These are phyloP conservation scores for Thrips palmi DNA, from an alignment of 1,140 invertebrate genomes.

Conservation along the genomic window DNA sequence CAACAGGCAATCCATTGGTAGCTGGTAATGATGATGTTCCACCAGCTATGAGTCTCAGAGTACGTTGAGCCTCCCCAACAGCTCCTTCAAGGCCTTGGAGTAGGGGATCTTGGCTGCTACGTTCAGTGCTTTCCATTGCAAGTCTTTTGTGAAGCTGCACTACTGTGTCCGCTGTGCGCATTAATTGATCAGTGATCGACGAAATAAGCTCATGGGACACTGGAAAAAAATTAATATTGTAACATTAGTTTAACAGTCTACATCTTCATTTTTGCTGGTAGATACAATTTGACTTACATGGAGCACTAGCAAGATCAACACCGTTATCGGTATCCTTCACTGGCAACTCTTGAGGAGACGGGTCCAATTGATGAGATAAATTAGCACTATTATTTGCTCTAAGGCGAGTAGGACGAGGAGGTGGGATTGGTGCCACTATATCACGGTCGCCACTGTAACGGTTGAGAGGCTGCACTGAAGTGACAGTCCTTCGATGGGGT, in stretches of 20 bases:
- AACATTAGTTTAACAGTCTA: constrained; percentile 4
- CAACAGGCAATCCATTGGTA: constrained; percentile 1
- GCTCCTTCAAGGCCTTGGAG: constrained; percentile 11
- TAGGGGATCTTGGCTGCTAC: constrained; percentile 8
- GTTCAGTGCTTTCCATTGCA: constrained; percentile 20
- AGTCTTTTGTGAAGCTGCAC: constrained; percentile 41
- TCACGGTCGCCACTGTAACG: too few species aligned
- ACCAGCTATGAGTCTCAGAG: constrained; percentile 9
- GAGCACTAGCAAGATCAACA: constrained; percentile 27
- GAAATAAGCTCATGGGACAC: constrained; percentile 42
- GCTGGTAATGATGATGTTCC: constrained; percentile 1
- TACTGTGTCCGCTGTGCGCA: constrained; percentile 39
- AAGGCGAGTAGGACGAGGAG: constrained; percentile 16
- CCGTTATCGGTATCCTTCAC: constrained; percentile 28
- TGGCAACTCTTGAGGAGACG: constrained; percentile 26
- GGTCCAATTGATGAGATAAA: constrained; percentile 24
- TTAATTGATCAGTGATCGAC: constrained; percentile 40
- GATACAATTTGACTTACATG: constrained; percentile 21
- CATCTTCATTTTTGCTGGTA: background rate
- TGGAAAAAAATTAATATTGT: constrained; percentile 21
- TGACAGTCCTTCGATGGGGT: too few species aligned
- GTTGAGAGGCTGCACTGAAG: constrained; percentile 5
- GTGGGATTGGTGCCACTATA: too few species aligned
- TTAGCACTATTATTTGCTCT: constrained; percentile 15
- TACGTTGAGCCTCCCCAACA: constrained; percentile 14